Evolutionary conservation across 1,140 invertebrate species (phyloP).

Genomic region (Camponotus pennsylvanicus): DNA sequence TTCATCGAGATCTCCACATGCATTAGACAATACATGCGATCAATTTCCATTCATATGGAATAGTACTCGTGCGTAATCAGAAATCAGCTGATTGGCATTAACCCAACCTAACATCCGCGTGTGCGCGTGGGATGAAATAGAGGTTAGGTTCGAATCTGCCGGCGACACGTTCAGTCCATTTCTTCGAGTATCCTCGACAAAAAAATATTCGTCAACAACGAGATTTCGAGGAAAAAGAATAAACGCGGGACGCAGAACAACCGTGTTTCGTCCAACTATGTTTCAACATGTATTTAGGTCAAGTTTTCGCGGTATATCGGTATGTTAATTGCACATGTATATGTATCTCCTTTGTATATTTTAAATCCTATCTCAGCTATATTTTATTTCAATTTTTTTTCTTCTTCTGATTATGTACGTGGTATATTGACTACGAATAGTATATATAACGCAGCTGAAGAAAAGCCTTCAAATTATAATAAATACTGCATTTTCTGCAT

Average conservation of each 20-base stretch:
- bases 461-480: no score
- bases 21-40: no score
- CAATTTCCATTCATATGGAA: neutral
- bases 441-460: no score
- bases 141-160: neutral
- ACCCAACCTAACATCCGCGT: neutral
- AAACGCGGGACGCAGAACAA: neutral
- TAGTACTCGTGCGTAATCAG: neutral
- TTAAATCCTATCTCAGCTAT: neutral
- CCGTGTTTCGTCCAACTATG: constrained; percentile 66
- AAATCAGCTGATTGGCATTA: constrained; percentile 53
- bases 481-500: no score
- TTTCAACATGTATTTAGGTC: constrained; percentile 72
- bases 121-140: neutral
- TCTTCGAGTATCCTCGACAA: neutral
- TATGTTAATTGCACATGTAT: constrained; percentile 66
- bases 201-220: neutral
- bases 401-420: constrained; percentile 5
- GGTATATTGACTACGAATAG: constrained; percentile 6
- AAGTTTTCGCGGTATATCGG: constrained; percentile 79
- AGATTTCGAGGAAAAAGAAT: neutral
- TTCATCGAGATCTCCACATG: no score
- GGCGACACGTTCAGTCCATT: neutral
- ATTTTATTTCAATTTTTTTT: neutral
- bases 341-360: neutral